Percentiles rank a stretch among this genome's conserved stretches.
Evolutionary conservation across 2,888 invertebrate species (phyloP).

Genomic region (Drosophila meridionalis): DNA sequence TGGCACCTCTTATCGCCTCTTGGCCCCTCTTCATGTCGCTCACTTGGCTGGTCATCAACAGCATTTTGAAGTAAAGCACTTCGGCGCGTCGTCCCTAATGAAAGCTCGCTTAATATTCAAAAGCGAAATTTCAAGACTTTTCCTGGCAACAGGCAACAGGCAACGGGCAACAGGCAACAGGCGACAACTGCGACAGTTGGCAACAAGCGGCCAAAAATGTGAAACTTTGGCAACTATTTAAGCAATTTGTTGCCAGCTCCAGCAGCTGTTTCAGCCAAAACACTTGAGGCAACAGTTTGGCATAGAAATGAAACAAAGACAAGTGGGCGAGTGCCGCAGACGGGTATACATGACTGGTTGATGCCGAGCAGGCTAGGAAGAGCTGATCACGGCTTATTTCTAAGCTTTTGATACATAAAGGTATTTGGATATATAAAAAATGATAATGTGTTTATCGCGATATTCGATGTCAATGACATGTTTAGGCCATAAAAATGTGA

Average conservation of each 20-base stretch:
- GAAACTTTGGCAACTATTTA: slow-evolving; percentile 13
- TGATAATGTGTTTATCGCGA: too few relatives aligned
- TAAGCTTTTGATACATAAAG: too few relatives aligned
- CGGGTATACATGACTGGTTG: not conserved
- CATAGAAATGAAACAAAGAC: not conserved
- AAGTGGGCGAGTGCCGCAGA: not conserved
- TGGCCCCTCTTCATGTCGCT: slow-evolving; percentile 3
- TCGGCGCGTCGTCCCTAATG: slow-evolving; percentile 26
- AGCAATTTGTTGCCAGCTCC: slow-evolving; percentile 15
- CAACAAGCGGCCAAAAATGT: slow-evolving; percentile 12
- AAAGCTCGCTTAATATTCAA: slow-evolving; percentile 50
- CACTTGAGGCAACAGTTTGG: not conserved
- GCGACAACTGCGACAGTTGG: slow-evolving; percentile 39
- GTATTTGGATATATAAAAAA: too few relatives aligned
- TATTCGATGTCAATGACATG: too few relatives aligned
- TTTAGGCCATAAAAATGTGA: too few relatives aligned
- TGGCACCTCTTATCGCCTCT: not conserved
- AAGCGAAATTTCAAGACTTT: slow-evolving; percentile 35
- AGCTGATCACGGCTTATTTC: too few relatives aligned
- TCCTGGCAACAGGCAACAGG: slow-evolving; percentile 25
- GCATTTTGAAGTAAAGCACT: slow-evolving; percentile 29
- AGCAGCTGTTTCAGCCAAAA: not conserved
- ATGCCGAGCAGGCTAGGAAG: not conserved
- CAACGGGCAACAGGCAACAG: slow-evolving; percentile 19
- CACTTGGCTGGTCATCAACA: slow-evolving; percentile 54